Evolutionary conservation across 2,888 invertebrate genomes (phyloP).

Genomic region (Cryptophagus acutangulus): DNA sequence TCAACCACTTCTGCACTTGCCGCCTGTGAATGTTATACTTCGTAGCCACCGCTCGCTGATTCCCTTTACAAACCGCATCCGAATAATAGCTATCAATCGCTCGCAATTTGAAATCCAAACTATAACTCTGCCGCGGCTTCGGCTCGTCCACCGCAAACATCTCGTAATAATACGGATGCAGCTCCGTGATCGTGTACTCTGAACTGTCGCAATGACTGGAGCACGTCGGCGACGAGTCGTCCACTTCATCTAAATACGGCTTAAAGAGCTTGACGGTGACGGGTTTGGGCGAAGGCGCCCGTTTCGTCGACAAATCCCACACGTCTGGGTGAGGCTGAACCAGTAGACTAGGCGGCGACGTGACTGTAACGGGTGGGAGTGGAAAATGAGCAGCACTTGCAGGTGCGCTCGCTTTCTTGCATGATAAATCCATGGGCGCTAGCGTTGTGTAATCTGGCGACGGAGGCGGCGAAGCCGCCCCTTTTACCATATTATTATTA

Average conservation of each 20-base stretch:
- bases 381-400: conserved; percentile 21
- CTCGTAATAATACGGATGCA: conserved; percentile 42
- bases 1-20: conserved; percentile 56
- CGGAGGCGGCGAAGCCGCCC: conserved; percentile 19
- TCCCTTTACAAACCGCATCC: conserved; percentile 49
- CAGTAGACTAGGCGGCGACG: conserved; percentile 20
- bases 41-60: conserved; percentile 48
- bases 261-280: conserved; percentile 75
- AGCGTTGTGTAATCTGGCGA: conserved; percentile 31
- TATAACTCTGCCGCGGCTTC: conserved; percentile 47
- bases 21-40: conserved; percentile 50
- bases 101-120: conserved; percentile 53
- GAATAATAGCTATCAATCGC: conserved; percentile 53
- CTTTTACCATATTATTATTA: conserved; percentile 16
- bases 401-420: conserved; percentile 42
- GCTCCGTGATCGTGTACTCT: conserved; percentile 42
- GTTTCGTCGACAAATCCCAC: conserved; percentile 46
- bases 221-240: conserved; percentile 34
- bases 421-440: conserved; percentile 48
- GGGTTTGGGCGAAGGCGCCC: conserved; percentile 54
- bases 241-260: conserved; percentile 66
- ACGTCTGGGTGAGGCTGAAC: conserved; percentile 37
- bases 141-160: conserved; percentile 25
- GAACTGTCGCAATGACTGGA: conserved; percentile 41
- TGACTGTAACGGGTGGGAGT: conserved; percentile 7